A percentile compares a stretch with the other conserved stretches of the same genome.
Conservation (phyloP, 2,113 vertebrate genomes). For the Epinephelus lanceolatus region DNA sequence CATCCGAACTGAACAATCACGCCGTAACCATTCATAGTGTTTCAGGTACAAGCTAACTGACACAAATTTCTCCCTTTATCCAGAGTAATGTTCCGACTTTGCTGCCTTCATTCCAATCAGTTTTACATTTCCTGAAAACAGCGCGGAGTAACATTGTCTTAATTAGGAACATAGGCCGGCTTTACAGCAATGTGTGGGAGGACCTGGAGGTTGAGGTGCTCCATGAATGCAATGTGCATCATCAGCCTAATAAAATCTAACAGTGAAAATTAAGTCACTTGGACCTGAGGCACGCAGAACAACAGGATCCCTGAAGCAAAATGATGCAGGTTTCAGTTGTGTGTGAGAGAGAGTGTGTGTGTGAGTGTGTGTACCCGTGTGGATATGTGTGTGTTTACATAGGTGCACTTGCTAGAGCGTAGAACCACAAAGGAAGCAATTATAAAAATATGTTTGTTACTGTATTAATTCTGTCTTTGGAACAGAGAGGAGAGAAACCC, state of each 20-base stretch:
- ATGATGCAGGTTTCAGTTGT: slow-evolving; percentile 34
- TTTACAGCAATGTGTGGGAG: slow-evolving; percentile 56
- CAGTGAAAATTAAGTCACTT: slow-evolving; percentile 64
- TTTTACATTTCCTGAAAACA: slow-evolving; percentile 64
- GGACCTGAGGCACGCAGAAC: slow-evolving; percentile 65
- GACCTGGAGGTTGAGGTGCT: slow-evolving; percentile 61
- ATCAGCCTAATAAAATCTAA: slow-evolving; percentile 72
- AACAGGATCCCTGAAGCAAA: slow-evolving; percentile 55
- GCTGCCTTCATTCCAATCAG: slow-evolving; percentile 46
- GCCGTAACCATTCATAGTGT: background rate
- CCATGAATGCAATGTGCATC: slow-evolving; percentile 66
- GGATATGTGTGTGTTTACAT: slow-evolving; percentile 11
- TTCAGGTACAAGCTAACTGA: slow-evolving; percentile 45
- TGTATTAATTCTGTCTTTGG: slow-evolving; percentile 48
- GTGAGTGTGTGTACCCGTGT: background rate
- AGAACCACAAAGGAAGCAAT: slow-evolving; percentile 53
- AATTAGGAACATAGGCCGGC: slow-evolving; percentile 65
- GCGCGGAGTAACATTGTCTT: slow-evolving; percentile 38
- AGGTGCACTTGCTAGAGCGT: slow-evolving; percentile 25
- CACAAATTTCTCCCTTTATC: slow-evolving; percentile 36
- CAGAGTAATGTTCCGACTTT: slow-evolving; percentile 44
- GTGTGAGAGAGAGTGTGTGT: background rate
- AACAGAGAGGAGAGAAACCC: slow-evolving; percentile 23
- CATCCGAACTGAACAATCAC: background rate
- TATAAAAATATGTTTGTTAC: slow-evolving; percentile 39